Base-by-base conservation (phyloP, 2,888 invertebrate genomes). In the Cantharis rufa region DNA sequence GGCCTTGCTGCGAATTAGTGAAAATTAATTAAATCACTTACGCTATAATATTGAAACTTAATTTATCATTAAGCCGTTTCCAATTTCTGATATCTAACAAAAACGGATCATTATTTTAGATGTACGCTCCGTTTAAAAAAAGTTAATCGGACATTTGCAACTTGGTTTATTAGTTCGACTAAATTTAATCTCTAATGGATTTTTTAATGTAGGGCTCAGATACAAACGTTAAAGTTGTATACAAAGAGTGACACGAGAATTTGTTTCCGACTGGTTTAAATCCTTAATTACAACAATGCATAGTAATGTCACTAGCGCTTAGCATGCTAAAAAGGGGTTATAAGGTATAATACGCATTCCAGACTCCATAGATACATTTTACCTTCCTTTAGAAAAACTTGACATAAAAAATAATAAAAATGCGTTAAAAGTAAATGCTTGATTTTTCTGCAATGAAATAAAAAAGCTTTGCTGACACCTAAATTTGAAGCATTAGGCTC, bases 251-350 rank as follows among this genome's bases (percentile, higher is more conserved):
- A 72, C 77, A 77, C 15, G 16, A 71, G 77, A 74, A 77, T 77
- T 77, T 74, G 71, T 71, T 74, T 63, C 71, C 69, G 48, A 63
- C 21, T 32, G 72, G 69, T 68, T 74, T 74, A 74, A 74, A 77
- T 77, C 73, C 68, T 74, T 77, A 77, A 77, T 77, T 77, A 77
- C 74, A 74, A 74, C 77, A 74, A 74, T 77, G 74, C 77, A 74
- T 74, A 74, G 74, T 71, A 77, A 74, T 77, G 77, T 71, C 71
- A 77, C 77, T 74, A 74, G 74, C 71, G 77, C 74, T 64, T 71
- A 71, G 63, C 64, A 48, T 48, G 48, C 48, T 48, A 48, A 48
- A 48, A 48, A 48, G 48, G 48, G 48, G 48, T 48, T 48, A 48
- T 48, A 48, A 48, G 48, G 48, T 48, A 48, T 48, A n/a, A 48